A percentile compares a stretch with the other conserved stretches of the same genome.
Conservation (phyloP, 2,797 vertebrate species). For the Sebastes matsubarae region DNA sequence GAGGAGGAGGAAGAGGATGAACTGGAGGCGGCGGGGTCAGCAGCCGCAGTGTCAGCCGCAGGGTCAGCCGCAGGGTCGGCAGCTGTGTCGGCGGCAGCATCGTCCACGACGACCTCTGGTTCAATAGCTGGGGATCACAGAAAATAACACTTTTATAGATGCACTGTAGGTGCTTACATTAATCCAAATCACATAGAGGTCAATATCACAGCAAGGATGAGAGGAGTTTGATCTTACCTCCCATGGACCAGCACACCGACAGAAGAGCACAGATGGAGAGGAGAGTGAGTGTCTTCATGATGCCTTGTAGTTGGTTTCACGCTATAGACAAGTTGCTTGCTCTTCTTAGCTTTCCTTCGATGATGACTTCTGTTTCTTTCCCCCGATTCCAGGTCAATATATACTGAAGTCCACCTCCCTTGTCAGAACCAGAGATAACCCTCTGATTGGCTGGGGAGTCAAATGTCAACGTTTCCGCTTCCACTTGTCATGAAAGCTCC, state of each 20-base stretch:
- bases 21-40: slow-evolving; percentile 8
- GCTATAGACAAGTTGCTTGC: slow-evolving; percentile 20
- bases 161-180: not conserved
- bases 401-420: slow-evolving; percentile 73
- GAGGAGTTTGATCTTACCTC: slow-evolving; percentile 81
- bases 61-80: slow-evolving; percentile 8
- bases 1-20: slow-evolving; percentile 42
- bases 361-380: slow-evolving; percentile 53
- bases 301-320: slow-evolving; percentile 54
- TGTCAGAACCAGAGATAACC: slow-evolving; percentile 35
- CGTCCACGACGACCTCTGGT: slow-evolving; percentile 63
- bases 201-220: not conserved
- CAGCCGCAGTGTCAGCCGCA: not conserved
- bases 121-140: slow-evolving; percentile 58
- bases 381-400: slow-evolving; percentile 69
- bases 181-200: not conserved
- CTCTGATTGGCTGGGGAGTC: slow-evolving; percentile 82
- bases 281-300: slow-evolving; percentile 88
- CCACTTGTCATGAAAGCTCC: slow-evolving; percentile 68
- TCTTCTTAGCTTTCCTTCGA: slow-evolving; percentile 36
- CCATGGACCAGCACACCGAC: slow-evolving; percentile 83
- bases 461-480: slow-evolving; percentile 74
- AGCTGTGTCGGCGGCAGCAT: slow-evolving; percentile 21
- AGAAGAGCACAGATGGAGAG: slow-evolving; percentile 83
- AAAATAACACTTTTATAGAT: not conserved